Conservation (phyloP, 1,140 invertebrate genomes). For the Anastrepha obliqua region DNA sequence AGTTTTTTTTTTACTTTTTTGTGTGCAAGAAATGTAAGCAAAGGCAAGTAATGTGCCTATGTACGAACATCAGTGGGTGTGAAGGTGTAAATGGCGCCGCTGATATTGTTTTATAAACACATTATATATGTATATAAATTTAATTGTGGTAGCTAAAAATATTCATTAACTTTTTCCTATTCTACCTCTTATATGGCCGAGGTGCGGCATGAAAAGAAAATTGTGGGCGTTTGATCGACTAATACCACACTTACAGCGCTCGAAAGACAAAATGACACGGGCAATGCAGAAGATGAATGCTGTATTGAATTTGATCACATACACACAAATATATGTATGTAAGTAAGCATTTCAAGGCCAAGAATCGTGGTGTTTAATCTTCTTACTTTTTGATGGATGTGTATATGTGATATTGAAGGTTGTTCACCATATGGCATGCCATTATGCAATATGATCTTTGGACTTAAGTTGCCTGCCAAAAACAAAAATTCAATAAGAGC, state of each 20-base stretch:
- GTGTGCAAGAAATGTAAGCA: too few species aligned
- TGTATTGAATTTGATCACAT: background rate
- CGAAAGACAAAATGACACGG: background rate
- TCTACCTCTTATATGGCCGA: background rate
- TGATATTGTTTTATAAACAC: too few species aligned
- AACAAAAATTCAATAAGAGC: background rate
- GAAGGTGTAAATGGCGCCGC: too few species aligned
- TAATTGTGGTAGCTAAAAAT: too few species aligned
- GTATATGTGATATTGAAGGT: background rate
- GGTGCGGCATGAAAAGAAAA: background rate
- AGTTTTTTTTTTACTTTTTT: too few species aligned
- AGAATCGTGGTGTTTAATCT: background rate
- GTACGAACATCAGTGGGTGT: too few species aligned
- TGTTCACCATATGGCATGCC: background rate
- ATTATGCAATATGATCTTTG: constrained; percentile 12
- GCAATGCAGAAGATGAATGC: background rate
- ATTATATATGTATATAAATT: too few species aligned
- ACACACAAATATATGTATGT: background rate
- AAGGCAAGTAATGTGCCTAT: too few species aligned
- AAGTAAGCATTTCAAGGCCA: background rate
- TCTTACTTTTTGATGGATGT: background rate
- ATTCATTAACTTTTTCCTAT: too few species aligned
- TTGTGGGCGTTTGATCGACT: background rate
- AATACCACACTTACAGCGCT: background rate
- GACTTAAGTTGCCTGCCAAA: background rate